A percentile compares a stretch with the other conserved stretches of the same genome.
These are phyloP conservation scores for Sisyra terminalis DNA, from an alignment of 2,888 invertebrate genomes.

Conservation along the genomic window DNA sequence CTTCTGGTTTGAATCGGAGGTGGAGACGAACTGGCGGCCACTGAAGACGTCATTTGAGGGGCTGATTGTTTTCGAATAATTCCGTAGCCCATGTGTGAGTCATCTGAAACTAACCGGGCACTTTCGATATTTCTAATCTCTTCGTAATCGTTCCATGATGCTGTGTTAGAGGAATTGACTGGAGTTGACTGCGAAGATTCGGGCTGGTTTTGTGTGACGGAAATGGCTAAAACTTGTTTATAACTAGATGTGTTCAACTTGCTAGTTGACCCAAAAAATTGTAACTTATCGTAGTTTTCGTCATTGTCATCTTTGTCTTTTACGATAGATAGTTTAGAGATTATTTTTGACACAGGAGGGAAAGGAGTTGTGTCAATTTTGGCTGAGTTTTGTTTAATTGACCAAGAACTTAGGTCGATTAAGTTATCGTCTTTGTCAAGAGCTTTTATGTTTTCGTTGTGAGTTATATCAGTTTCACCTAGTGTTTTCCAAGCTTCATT, in stretches of 20 bases:
- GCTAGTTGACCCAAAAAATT: conserved; percentile 63
- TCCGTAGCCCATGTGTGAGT: conserved; percentile 66
- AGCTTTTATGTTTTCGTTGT: conserved; percentile 38
- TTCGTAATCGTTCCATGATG: conserved; percentile 56
- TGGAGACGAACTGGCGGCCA: conserved; percentile 11
- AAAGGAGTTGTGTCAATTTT: conserved; percentile 30
- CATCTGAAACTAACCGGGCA: conserved; percentile 51
- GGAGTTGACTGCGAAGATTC: conserved; percentile 10
- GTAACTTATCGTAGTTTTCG: conserved; percentile 61
- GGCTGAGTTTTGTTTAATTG: conserved; percentile 9
- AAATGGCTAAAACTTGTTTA: conserved; percentile 47
- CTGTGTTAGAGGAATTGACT: conserved; percentile 13
- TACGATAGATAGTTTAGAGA: conserved; percentile 22
- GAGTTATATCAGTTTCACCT: conserved; percentile 56
- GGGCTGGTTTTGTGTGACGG: conserved; percentile 17
- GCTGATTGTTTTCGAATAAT: conserved; percentile 49
- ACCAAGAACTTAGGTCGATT: too few relatives aligned
- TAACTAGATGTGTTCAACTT: conserved; percentile 40
- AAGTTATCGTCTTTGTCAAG: conserved; percentile 14
- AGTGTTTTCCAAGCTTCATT: conserved; percentile 70
- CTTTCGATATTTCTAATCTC: conserved; percentile 49
- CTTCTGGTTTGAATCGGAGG: conserved; percentile 27
- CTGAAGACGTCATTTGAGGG: conserved; percentile 29
- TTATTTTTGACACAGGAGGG: conserved; percentile 35
- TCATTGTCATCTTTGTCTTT: conserved; percentile 23